phyloP scores from a whole-genome alignment of 2,797 vertebrate genomes.

The Poeciliopsis gracilis region DNA sequence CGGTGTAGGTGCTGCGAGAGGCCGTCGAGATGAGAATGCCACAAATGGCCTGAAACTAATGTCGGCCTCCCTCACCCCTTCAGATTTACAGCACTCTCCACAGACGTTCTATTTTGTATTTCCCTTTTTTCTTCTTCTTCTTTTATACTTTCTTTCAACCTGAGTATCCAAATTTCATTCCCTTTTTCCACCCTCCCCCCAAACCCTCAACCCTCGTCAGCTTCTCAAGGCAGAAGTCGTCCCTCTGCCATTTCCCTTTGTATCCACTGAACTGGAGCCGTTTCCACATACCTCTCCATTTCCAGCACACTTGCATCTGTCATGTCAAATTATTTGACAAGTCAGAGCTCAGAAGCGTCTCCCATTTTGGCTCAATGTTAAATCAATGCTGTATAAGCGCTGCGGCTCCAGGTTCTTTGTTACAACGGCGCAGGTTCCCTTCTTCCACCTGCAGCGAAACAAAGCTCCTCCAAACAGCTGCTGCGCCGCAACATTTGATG shows the following conservation, averaged over 20 bases:
- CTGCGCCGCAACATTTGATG: not conserved
- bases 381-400: constrained; percentile 59
- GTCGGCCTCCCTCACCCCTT: constrained; percentile 68
- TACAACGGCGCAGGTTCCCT: constrained; percentile 27
- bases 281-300: constrained; percentile 56
- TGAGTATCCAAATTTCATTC: constrained; percentile 13
- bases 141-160: constrained; percentile 17
- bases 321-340: constrained; percentile 59
- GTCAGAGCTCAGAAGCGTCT: constrained; percentile 46
- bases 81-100: constrained; percentile 66
- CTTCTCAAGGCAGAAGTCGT: constrained; percentile 15
- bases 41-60: constrained; percentile 80
- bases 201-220: constrained; percentile 1
- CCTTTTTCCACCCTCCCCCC: constrained; percentile 13
- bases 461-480: not conserved
- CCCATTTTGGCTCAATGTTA: constrained; percentile 59
- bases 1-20: constrained; percentile 67
- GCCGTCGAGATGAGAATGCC: constrained; percentile 72
- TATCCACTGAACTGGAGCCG: constrained; percentile 47
- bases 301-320: constrained; percentile 57
- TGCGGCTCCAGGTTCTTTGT: constrained; percentile 41
- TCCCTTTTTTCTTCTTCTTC: constrained; percentile 4
- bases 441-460: constrained; percentile 26
- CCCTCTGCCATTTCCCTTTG: constrained; percentile 29
- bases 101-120: constrained; percentile 47